Conservation (phyloP, 2,113 vertebrate species). For the Panurus biarmicus region DNA sequence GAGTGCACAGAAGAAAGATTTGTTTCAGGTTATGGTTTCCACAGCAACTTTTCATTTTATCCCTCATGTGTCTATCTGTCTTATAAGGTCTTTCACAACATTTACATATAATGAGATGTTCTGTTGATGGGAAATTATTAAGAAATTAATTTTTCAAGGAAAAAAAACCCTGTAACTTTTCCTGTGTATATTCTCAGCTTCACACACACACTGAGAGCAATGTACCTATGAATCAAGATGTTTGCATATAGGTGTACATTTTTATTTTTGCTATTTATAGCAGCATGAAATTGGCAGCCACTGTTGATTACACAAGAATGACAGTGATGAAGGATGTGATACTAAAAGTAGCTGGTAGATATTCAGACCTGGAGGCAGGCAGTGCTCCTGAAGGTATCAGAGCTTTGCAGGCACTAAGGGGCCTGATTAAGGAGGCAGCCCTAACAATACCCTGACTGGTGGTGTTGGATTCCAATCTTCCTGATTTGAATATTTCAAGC, state of each 20-base stretch:
- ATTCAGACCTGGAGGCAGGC: not conserved
- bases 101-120: not conserved
- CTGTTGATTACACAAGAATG: not conserved
- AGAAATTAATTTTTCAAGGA: slow-evolving; percentile 27
- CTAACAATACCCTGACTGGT: not conserved
- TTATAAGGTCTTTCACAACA: slow-evolving; percentile 38
- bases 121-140: not conserved
- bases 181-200: not conserved
- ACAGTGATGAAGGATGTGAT: not conserved
- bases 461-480: not conserved
- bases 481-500: not conserved
- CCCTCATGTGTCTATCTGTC: not conserved
- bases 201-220: not conserved
- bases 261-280: not conserved
- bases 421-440: not conserved
- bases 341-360: not conserved
- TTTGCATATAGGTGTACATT: not conserved
- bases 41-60: slow-evolving; percentile 41
- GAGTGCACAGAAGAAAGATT: not conserved
- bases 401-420: not conserved
- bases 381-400: not conserved
- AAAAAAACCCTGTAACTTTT: not conserved
- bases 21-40: slow-evolving; percentile 30
- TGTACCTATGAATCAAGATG: not conserved
- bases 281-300: not conserved